Base-by-base conservation (phyloP, 1,140 invertebrate genomes). In the Apis mellifera region DNA sequence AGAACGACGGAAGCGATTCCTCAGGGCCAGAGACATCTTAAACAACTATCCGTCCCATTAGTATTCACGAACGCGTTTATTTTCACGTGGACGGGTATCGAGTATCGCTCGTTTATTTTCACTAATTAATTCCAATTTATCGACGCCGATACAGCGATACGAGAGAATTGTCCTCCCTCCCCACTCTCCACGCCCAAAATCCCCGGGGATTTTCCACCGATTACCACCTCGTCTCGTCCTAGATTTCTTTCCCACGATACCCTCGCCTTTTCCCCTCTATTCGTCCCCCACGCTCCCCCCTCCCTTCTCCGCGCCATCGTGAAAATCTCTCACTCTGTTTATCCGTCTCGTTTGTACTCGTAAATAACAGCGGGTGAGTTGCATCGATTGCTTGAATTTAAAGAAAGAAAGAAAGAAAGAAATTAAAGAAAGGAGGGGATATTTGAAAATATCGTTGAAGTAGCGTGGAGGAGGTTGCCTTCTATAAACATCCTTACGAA, bases 51-150 rank as follows among this genome's bases (percentile, higher is more conserved):
- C 59, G 60, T 59, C 59, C 72, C 86, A 87, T 87, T 87, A 87
- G 78, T 71, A 87, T 87, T 87, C 85, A 84, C 78, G 78, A 82
- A 86, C 75, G 74, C 82, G 52, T 89, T 84, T 78, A 64, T 88
- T 90, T n/a, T 85, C 83, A 69, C 77, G 75, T 78, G 77, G 75
- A 72, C 77, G 72, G 60, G 48, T 78, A 89, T 84, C 69, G 75
- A 71, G 62, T 75, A 71, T n/a, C n/a, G 59, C 84, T 90, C 83
- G 68, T 84, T 79, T 82, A 84, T 88, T 82, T 83, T 86, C 74
- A 70, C 68, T 86, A 90, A 90, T 89, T 89, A 90, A 90, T 90
- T 86, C 83, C 85, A 87, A 86, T 87, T 84, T 90, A 87, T 87
- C 84, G 85, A 52, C 21, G 50, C 78, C 81, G 86, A 88, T 80